Conservation (phyloP, 2,113 vertebrate species). For the Aptenodytes forsteri region DNA sequence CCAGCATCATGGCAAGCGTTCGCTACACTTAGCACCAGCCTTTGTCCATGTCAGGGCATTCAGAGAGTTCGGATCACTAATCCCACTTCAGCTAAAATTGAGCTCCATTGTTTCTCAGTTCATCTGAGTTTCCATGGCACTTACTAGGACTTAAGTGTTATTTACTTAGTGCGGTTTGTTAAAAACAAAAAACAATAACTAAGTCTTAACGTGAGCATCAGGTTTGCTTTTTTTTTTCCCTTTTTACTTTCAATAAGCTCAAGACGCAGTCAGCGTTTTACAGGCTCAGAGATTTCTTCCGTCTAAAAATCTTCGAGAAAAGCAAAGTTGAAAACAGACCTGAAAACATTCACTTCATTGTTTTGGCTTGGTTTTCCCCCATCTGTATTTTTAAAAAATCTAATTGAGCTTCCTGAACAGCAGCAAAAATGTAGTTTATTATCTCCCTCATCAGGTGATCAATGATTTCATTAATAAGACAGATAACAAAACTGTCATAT, state of each 20-base stretch:
- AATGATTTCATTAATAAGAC: conserved; percentile 99
- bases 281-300: background rate
- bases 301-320: background rate
- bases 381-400: conserved; percentile 64
- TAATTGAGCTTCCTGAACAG: conserved; percentile 74
- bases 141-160: conserved; percentile 39
- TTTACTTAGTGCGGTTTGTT: conserved; percentile 32
- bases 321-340: conserved; percentile 57
- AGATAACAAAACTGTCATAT: conserved; percentile 94
- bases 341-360: background rate
- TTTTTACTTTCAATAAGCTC: background rate
- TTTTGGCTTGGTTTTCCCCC: background rate
- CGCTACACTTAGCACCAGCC: background rate
- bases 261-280: background rate
- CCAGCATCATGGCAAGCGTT: background rate
- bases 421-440: conserved; percentile 87
- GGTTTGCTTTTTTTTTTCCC: background rate
- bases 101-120: conserved; percentile 53
- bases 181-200: background rate
- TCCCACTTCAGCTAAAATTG: conserved; percentile 54
- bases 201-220: background rate
- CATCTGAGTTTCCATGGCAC: conserved; percentile 42
- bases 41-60: conserved; percentile 3
- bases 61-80: conserved; percentile 8
- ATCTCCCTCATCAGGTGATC: conserved; percentile 98